phyloP scores from a whole-genome alignment of 2,113 vertebrate species.

The Pygoscelis antarcticus region DNA sequence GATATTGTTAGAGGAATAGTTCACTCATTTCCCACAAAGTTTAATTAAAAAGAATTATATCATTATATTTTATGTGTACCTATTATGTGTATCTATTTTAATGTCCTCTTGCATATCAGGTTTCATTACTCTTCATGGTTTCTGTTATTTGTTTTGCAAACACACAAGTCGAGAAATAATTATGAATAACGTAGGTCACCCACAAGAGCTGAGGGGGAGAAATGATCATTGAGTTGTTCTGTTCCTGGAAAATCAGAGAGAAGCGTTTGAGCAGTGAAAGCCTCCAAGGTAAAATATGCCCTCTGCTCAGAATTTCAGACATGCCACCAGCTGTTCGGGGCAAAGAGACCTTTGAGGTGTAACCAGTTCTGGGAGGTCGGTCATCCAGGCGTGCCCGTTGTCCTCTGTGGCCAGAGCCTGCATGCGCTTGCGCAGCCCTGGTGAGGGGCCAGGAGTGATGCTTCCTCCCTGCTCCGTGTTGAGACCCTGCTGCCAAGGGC shows the following conservation, averaged over 20 bases:
- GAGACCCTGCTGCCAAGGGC: neutral
- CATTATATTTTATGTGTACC: neutral
- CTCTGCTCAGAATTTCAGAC: neutral
- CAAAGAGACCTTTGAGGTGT: neutral
- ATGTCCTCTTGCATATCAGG: neutral
- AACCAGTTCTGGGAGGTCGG: neutral
- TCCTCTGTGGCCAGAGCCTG: neutral
- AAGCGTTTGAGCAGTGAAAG: neutral
- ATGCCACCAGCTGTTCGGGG: neutral
- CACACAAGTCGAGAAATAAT: neutral
- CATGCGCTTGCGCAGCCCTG: neutral
- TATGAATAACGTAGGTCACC: neutral
- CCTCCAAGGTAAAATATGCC: neutral
- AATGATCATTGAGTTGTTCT: neutral
- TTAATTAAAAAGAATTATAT: neutral
- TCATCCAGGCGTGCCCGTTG: fast-evolving
- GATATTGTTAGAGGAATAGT: neutral
- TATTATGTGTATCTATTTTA: neutral
- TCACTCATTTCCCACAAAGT: neutral
- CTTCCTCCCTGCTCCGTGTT: neutral
- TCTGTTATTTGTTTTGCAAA: neutral
- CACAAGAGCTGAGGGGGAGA: neutral
- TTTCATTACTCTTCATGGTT: neutral
- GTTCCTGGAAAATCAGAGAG: neutral
- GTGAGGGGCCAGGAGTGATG: neutral